These are phyloP conservation scores for Micromussa lordhowensis DNA, from an alignment of 92 coral and sea anemone genomes.

Conservation along the genomic window DNA sequence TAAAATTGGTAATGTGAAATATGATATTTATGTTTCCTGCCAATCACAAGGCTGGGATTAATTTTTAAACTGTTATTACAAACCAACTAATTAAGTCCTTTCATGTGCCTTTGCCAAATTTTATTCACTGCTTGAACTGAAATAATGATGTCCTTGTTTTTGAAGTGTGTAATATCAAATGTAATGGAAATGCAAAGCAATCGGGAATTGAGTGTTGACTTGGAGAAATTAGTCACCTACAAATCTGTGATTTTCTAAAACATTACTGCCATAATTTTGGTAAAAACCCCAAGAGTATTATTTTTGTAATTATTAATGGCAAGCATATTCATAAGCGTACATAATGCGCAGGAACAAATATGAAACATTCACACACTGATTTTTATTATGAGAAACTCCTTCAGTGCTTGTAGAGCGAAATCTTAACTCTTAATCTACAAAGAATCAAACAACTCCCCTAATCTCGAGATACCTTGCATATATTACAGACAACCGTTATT, in stretches of 20 bases:
- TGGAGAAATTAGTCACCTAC: neutral
- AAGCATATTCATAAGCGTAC: neutral
- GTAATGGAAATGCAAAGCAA: neutral
- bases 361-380: neutral
- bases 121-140: neutral
- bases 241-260: neutral
- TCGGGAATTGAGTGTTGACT: neutral
- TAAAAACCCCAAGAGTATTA: neutral
- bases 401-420: neutral
- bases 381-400: neutral
- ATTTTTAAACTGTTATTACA: neutral
- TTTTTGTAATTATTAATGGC: neutral
- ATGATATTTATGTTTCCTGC: neutral
- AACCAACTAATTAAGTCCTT: neutral
- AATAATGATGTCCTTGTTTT: neutral
- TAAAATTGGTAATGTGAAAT: neutral
- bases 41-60: neutral
- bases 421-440: neutral
- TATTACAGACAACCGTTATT: neutral
- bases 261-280: neutral
- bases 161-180: neutral
- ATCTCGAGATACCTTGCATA: slow-evolving; percentile 6
- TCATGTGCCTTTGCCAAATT: neutral
- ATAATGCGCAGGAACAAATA: neutral
- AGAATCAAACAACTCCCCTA: neutral